These are phyloP conservation scores for Parthenolecanium corni DNA, from an alignment of 2,888 invertebrate genomes.

Conservation along the genomic window DNA sequence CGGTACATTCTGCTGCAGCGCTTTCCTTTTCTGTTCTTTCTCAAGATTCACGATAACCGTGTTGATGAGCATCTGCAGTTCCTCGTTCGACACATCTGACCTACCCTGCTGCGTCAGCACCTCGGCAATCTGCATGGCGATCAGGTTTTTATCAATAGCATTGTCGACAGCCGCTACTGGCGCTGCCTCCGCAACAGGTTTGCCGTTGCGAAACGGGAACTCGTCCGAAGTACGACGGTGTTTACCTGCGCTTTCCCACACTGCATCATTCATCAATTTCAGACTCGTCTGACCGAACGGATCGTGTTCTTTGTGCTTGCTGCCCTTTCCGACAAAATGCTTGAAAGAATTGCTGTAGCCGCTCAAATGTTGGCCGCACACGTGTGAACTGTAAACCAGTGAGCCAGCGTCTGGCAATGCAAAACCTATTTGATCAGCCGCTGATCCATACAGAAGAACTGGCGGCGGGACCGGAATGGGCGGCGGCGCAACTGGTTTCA, in stretches of 20 bases:
- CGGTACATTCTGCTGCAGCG: conserved; percentile 32
- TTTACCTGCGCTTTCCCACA: not conserved
- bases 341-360: not conserved
- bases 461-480: conserved; percentile 1
- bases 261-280: not conserved
- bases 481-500: conserved; percentile 13
- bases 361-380: not conserved
- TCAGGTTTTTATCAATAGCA: conserved; percentile 61
- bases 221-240: not conserved
- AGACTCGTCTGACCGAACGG: conserved; percentile 7
- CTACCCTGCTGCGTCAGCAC: conserved; percentile 67
- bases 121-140: conserved; percentile 69
- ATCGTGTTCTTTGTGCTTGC: not conserved
- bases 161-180: not conserved
- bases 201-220: not conserved
- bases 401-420: conserved; percentile 8
- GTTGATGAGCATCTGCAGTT: conserved; percentile 65
- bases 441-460: conserved; percentile 1
- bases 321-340: not conserved
- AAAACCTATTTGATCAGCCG: conserved; percentile 30
- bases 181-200: conserved; percentile 31
- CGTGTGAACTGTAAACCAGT: not conserved
- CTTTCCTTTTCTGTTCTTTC: conserved; percentile 37
- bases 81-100: conserved; percentile 65
- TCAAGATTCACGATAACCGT: conserved; percentile 59